Percentiles rank a stretch among this genome's conserved stretches.
Conservation (phyloP, 1,140 invertebrate species). For the Drosophila kikkawai region DNA sequence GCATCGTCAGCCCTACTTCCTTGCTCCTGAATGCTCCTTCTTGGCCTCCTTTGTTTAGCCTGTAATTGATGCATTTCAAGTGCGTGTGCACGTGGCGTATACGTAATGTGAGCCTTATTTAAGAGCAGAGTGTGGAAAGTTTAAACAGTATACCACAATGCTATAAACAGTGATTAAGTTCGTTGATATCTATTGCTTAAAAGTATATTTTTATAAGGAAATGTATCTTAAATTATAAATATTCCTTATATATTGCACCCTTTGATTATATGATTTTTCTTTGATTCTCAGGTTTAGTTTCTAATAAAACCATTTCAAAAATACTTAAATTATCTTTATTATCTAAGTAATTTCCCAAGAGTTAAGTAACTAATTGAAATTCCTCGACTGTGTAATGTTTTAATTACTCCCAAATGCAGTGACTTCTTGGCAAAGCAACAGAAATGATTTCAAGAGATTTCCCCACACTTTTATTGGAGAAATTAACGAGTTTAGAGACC, state of each 20-base stretch:
- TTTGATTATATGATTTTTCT: too few species aligned
- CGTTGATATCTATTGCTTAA: too few species aligned
- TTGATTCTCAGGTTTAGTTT: too few species aligned
- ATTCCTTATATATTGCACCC: too few species aligned
- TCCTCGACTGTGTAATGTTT: neutral
- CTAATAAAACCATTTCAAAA: too few species aligned
- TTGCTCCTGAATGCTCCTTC: neutral
- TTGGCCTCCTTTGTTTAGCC: neutral
- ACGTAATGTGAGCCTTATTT: conserved; percentile 14
- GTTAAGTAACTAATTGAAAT: neutral
- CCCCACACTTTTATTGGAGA: neutral
- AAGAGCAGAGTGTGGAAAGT: neutral
- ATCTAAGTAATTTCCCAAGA: too few species aligned
- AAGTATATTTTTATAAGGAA: too few species aligned
- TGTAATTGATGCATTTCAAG: conserved; percentile 66
- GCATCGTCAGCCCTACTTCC: neutral
- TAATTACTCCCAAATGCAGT: neutral
- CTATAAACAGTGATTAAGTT: too few species aligned
- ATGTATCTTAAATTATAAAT: too few species aligned
- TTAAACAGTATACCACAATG: too few species aligned
- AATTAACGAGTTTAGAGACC: conserved; percentile 7
- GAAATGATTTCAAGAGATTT: neutral
- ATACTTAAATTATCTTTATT: too few species aligned
- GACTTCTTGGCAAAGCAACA: conserved; percentile 11
- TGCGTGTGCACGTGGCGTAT: conserved; percentile 10